Evolutionary conservation across 1,140 invertebrate genomes (phyloP), one percentile per base, ranked within the genome.

Genomic region (Pomacea maculata): DNA sequence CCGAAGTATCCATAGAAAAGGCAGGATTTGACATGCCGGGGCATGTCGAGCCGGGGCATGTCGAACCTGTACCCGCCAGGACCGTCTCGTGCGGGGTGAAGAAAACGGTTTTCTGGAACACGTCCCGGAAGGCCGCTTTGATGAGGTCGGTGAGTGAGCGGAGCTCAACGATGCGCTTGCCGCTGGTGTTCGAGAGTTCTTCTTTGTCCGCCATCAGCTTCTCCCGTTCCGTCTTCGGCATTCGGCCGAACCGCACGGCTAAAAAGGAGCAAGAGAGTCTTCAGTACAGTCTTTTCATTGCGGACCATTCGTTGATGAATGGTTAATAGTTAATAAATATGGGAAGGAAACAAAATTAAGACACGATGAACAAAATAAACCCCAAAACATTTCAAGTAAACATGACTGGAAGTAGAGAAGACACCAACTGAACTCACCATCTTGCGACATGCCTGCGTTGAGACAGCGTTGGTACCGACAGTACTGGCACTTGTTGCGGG

Each of bases 221-320:
- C 86, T 97, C 98, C 92, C 99, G 99, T 92, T 99, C 98, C 83
- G 97, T 94, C 91, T 99, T 99, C 83, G 98, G 98, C 90, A 99
- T 98, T 82, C 98, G 96, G 84, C 98, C 98, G 93, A 99, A 99
- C 93, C 98, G 95, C 78, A 99, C 98, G 91, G 98, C 98, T 99
- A 71, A 65, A 19, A 45, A 2, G 54, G 19, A 21, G 70, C 3
- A 61, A 21, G 34, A 45, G 1, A 57, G 25, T 25, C 25, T 25
- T 25, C 25, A 25, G 29, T n/a, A 78, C 0, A 45, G 34, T 45
- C 2, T 45, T 45, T 45, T 45, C 1, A 45, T 45, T 2, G 1
- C 0, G 34, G 34, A 45, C 1, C 6, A 45, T 45, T 4, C 34
- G 3, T 6, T 45, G 34, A 45, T 45, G 34, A 45, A 45, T 45